Conservation (phyloP, 2,797 vertebrate genomes). For the Hemitrygon akajei region DNA sequence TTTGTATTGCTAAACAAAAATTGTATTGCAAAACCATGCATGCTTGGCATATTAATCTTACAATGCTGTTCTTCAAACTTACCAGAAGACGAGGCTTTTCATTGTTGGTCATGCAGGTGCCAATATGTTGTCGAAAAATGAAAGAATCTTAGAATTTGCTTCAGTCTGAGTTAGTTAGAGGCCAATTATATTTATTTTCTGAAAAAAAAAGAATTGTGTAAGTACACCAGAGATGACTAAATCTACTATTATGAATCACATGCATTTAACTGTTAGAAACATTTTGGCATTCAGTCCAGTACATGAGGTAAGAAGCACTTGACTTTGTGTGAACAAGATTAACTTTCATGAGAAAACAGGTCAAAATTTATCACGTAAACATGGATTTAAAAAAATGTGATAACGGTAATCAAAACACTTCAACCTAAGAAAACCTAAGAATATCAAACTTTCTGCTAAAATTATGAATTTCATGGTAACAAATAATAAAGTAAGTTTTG, state of each 20-base stretch:
- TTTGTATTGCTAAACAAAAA: neutral
- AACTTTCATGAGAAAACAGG: neutral
- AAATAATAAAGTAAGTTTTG: neutral
- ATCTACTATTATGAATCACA: neutral
- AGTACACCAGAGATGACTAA: neutral
- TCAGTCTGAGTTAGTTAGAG: constrained; percentile 44
- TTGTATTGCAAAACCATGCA: neutral
- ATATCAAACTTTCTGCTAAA: neutral
- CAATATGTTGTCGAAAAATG: constrained; percentile 62
- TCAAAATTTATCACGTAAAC: neutral
- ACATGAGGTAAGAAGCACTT: neutral
- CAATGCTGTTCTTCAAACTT: constrained; percentile 48
- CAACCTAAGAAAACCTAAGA: neutral
- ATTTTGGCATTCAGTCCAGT: neutral
- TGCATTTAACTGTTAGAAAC: neutral
- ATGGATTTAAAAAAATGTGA: neutral
- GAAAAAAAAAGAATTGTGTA: constrained; percentile 44
- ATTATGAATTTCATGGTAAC: neutral
- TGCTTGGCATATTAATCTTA: neutral
- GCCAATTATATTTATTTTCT: constrained; percentile 53
- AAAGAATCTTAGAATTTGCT: constrained; percentile 41
- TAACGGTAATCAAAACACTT: neutral
- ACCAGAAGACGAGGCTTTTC: constrained; percentile 71
- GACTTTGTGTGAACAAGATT: neutral
- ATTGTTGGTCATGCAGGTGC: constrained; percentile 61